These are phyloP conservation scores for Forficula auricularia DNA, from an alignment of 1,140 invertebrate genomes.

Conservation along the genomic window DNA sequence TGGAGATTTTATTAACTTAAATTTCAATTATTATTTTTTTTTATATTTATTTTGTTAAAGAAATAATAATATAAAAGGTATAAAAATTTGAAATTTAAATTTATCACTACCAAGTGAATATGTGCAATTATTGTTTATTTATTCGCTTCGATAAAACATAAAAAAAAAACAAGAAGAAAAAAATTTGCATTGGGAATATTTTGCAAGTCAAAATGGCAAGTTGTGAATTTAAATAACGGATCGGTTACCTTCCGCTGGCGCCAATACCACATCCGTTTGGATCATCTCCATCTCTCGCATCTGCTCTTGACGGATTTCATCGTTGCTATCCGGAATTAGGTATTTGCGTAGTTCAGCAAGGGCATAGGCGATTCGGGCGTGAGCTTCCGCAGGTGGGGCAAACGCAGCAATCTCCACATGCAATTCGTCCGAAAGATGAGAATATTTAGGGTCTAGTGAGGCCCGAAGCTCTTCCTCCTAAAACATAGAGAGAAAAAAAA, in stretches of 20 bases:
- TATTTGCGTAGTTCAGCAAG: constrained; percentile 59
- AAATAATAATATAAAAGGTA: too few species aligned
- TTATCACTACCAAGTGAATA: too few species aligned
- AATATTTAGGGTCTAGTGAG: constrained; percentile 77
- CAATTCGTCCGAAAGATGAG: constrained; percentile 79
- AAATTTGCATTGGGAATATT: too few species aligned
- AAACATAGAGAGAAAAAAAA: constrained; percentile 10
- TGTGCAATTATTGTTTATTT: too few species aligned
- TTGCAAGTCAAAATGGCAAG: too few species aligned
- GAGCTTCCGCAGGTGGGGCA: constrained; percentile 77
- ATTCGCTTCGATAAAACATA: too few species aligned
- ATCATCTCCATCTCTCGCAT: constrained; percentile 47
- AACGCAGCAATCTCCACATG: constrained; percentile 84
- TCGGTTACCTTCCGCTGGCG: neutral
- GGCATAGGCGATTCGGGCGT: constrained; percentile 80
- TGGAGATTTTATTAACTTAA: too few species aligned
- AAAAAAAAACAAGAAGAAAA: too few species aligned
- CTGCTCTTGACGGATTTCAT: constrained; percentile 62
- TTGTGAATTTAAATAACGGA: too few species aligned
- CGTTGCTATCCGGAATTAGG: constrained; percentile 50
- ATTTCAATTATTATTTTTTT: too few species aligned
- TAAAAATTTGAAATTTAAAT: too few species aligned
- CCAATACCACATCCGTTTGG: constrained; percentile 6
- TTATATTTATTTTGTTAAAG: too few species aligned
- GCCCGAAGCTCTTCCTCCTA: constrained; percentile 77